A percentile compares a stretch with the other conserved stretches of the same genome.
Conservation (phyloP, 2,888 invertebrate species). For the Aethes cnicana region DNA sequence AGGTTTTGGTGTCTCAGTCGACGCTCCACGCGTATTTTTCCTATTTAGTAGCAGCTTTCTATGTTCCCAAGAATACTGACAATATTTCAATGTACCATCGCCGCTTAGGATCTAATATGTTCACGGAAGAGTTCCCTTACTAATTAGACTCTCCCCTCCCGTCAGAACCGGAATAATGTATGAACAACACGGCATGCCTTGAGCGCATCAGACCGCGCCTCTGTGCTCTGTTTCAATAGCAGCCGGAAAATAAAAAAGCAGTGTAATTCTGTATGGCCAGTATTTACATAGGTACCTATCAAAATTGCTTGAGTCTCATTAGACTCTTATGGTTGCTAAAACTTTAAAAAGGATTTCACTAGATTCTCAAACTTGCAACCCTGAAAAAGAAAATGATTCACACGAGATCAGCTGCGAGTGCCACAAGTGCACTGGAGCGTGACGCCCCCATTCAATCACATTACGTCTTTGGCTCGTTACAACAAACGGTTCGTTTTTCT, state of each 20-base stretch:
- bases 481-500: slow-evolving; percentile 46
- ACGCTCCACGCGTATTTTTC: too few species aligned
- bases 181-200: slow-evolving; percentile 15
- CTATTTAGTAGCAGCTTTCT: too few species aligned
- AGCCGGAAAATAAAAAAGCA: slow-evolving; percentile 12
- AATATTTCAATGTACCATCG: slow-evolving; percentile 15
- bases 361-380: too few species aligned
- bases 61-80: slow-evolving; percentile 7
- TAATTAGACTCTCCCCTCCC: slow-evolving; percentile 35
- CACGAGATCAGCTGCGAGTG: slow-evolving; percentile 37
- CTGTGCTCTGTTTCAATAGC: slow-evolving; percentile 22
- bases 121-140: slow-evolving; percentile 38
- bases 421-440: slow-evolving; percentile 46
- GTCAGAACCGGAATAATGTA: slow-evolving; percentile 21
- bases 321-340: too few species aligned
- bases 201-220: slow-evolving; percentile 23
- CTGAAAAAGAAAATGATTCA: slow-evolving; percentile 28
- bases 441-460: slow-evolving; percentile 59
- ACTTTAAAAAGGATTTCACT: too few species aligned
- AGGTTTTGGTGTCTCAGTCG: too few species aligned
- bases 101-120: slow-evolving; percentile 27
- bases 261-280: background rate
- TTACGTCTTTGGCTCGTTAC: slow-evolving; percentile 48
- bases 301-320: too few species aligned
- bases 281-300: too few species aligned